Evolutionary conservation across 2,888 invertebrate species (phyloP).

Genomic region (Tenthredo mesomela): DNA sequence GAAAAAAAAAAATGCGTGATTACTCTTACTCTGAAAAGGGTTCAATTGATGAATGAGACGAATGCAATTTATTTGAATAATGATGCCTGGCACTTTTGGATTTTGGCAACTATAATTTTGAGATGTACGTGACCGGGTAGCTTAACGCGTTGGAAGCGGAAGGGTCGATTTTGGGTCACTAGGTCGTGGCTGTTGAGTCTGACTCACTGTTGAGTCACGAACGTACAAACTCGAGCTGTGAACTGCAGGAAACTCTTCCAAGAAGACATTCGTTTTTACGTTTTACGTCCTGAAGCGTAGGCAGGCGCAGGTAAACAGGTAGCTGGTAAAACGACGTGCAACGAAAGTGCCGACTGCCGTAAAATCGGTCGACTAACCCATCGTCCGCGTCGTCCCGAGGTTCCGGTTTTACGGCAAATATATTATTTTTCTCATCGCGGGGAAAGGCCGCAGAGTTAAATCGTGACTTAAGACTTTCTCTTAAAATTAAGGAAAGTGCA

Average conservation of each 20-base stretch:
- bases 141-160: background rate
- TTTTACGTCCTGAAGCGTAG: background rate
- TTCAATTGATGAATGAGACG: background rate
- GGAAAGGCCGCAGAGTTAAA: constrained; percentile 48
- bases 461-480: constrained; percentile 54
- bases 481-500: constrained; percentile 50
- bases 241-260: constrained; percentile 35
- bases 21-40: background rate
- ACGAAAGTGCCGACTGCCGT: constrained; percentile 54
- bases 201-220: constrained; percentile 34
- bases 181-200: constrained; percentile 24
- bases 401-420: constrained; percentile 50
- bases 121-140: constrained; percentile 19
- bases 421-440: constrained; percentile 51
- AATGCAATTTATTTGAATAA: background rate
- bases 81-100: background rate
- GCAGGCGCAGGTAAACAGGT: background rate
- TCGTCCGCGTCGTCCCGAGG: constrained; percentile 9
- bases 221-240: constrained; percentile 9
- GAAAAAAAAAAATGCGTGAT: background rate
- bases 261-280: constrained; percentile 45
- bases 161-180: constrained; percentile 35
- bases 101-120: background rate
- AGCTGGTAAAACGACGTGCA: constrained; percentile 31
- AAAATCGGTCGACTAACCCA: constrained; percentile 56